Evolutionary conservation across 2,888 invertebrate species (phyloP).

Genomic region (Mantis religiosa): DNA sequence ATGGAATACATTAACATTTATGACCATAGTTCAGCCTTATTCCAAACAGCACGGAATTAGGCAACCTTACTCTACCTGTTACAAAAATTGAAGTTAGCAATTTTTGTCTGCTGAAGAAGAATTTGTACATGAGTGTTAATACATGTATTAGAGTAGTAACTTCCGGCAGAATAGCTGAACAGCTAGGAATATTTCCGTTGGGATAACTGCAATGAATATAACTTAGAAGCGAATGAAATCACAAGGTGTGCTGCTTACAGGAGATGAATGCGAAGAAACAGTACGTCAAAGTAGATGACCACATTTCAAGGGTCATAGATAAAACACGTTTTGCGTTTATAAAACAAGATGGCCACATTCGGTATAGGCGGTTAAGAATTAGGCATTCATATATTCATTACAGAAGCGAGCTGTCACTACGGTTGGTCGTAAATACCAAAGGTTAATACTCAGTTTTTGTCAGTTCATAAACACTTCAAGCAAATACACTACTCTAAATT

Average conservation of each 20-base stretch:
- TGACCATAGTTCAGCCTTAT: too few species aligned
- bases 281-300: background rate
- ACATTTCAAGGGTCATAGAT: background rate
- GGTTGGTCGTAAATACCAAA: background rate
- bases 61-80: too few species aligned
- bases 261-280: background rate
- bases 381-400: background rate
- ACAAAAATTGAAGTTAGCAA: too few species aligned
- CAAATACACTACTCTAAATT: background rate
- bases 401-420: background rate
- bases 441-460: background rate
- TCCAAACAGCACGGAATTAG: too few species aligned
- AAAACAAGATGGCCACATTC: background rate
- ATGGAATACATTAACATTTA: too few species aligned
- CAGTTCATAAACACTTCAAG: background rate
- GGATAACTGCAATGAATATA: too few species aligned
- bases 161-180: too few species aligned
- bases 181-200: too few species aligned
- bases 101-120: too few species aligned
- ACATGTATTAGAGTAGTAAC: too few species aligned
- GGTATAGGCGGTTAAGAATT: background rate
- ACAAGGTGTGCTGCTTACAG: background rate
- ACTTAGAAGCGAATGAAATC: background rate
- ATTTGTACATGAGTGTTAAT: too few species aligned
- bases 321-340: background rate